A percentile compares a stretch with the other conserved stretches of the same genome.
These are phyloP conservation scores for Anthonomus grandis DNA, from an alignment of 1,140 invertebrate species.

Conservation along the genomic window DNA sequence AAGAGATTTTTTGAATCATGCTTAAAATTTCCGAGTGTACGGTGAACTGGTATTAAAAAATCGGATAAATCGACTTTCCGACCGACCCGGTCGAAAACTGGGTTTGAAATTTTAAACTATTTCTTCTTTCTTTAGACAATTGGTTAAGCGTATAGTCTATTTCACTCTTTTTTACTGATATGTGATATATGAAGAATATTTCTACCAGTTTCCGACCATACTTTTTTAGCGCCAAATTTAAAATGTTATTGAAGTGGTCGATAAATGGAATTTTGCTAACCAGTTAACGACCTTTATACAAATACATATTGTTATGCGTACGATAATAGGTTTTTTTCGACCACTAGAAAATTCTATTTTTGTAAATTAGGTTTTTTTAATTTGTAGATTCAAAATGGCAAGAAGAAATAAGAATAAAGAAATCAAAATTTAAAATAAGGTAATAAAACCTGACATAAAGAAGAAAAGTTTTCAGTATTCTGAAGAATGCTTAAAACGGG, in stretches of 20 bases:
- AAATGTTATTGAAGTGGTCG: not conserved
- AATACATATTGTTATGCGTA: not conserved
- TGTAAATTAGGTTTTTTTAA: too few species aligned
- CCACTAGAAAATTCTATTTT: not conserved
- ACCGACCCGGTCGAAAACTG: not conserved
- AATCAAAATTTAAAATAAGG: too few species aligned
- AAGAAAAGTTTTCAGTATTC: too few species aligned
- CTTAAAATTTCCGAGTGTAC: too few species aligned
- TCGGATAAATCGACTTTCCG: not conserved
- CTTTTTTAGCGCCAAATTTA: constrained; percentile 4
- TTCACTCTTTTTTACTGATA: not conserved
- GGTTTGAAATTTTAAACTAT: not conserved
- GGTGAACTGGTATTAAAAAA: not conserved
- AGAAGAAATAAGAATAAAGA: constrained; percentile 2
- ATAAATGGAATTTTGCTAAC: not conserved
- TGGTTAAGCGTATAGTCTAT: not conserved
- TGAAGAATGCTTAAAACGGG: too few species aligned
- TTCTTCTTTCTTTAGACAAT: not conserved
- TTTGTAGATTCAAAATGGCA: not conserved
- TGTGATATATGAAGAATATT: too few species aligned
- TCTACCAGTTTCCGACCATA: too few species aligned
- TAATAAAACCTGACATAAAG: too few species aligned
- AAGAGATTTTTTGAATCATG: too few species aligned
- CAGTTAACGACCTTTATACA: not conserved
- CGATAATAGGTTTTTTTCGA: not conserved